These are phyloP conservation scores for Paguma larvata DNA, from an alignment of 2,797 vertebrate genomes.

Conservation along the genomic window DNA sequence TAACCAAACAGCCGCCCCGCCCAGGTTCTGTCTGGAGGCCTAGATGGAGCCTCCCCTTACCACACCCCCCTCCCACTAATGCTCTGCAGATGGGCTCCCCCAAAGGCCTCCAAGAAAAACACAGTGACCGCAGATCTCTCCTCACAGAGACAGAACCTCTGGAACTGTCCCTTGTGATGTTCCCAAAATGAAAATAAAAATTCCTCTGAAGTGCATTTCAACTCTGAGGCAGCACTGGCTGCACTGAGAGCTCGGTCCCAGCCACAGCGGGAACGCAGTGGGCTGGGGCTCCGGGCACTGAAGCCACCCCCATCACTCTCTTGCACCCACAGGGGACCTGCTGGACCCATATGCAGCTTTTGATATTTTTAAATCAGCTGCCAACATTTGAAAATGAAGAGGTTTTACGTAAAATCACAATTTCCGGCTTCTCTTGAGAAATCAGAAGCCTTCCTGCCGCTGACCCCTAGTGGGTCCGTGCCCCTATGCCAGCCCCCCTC, in stretches of 20 bases:
- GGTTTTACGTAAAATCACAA: conserved; percentile 46
- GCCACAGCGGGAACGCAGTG: rapidly evolving
- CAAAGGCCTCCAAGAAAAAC: conserved; percentile 87
- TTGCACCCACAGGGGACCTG: neutral
- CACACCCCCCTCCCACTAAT: conserved; percentile 74
- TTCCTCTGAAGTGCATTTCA: conserved; percentile 61
- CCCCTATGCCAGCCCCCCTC: neutral
- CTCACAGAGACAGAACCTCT: conserved; percentile 43
- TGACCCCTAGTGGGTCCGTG: neutral
- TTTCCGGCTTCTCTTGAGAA: conserved; percentile 18
- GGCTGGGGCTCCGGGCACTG: rapidly evolving
- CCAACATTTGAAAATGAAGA: conserved; percentile 63
- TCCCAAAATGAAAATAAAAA: conserved; percentile 74
- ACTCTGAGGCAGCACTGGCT: neutral
- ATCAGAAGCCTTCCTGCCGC: neutral
- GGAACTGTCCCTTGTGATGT: conserved; percentile 41
- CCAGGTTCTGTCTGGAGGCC: conserved; percentile 75
- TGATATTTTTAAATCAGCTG: neutral
- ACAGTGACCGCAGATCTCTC: conserved; percentile 76
- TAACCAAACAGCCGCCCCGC: conserved; percentile 79
- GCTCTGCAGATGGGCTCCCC: conserved; percentile 86
- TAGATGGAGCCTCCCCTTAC: conserved; percentile 69
- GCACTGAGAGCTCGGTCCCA: neutral
- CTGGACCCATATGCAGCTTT: neutral
- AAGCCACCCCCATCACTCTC: neutral